These are phyloP conservation scores for Myrmecophaga tridactyla DNA, from an alignment of 2,113 vertebrate genomes.

Conservation along the genomic window DNA sequence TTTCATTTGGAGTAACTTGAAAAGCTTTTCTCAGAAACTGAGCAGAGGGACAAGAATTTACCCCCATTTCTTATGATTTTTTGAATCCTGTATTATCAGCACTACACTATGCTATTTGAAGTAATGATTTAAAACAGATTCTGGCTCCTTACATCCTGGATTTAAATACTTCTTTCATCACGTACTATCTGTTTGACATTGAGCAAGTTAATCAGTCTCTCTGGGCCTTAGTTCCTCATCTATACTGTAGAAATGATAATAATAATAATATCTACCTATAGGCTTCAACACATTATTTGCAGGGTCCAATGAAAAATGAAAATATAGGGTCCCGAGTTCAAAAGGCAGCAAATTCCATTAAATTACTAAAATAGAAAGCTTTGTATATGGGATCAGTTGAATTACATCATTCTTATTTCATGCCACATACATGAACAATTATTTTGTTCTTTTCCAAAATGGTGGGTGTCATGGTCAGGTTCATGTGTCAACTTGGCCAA, in stretches of 20 bases:
- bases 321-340: background rate
- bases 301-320: background rate
- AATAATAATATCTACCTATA: background rate
- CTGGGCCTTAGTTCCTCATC: background rate
- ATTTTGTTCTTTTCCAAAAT: too few species aligned
- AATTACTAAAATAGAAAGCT: background rate
- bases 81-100: background rate
- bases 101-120: background rate
- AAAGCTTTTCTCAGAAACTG: background rate
- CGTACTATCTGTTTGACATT: background rate
- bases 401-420: background rate
- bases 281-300: background rate
- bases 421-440: background rate
- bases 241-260: background rate
- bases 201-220: background rate
- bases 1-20: background rate
- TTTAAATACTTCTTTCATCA: conserved; percentile 4
- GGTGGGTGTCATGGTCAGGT: too few species aligned
- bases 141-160: background rate
- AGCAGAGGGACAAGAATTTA: background rate
- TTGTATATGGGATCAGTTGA: background rate
- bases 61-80: background rate
- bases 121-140: background rate
- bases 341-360: background rate
- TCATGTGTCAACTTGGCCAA: too few species aligned